Evolutionary conservation across 2,888 invertebrate species (phyloP), one percentile per base, ranked within the genome.

Genomic region (Tetragnatha montana): DNA sequence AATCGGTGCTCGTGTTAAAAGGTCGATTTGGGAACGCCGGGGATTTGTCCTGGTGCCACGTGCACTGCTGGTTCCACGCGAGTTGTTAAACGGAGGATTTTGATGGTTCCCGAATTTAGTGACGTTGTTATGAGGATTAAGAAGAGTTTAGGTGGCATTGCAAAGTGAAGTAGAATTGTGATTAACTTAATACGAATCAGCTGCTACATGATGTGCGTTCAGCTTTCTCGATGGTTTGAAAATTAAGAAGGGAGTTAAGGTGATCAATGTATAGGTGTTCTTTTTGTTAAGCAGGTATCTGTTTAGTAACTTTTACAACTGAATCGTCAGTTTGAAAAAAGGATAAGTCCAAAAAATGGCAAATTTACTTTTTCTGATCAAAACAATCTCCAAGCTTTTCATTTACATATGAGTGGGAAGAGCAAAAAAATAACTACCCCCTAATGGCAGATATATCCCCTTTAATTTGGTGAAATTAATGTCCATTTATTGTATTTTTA

Each of bases 1-100:
- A 81, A 81, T 81, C 70, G 81, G 70, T 35, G 70, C 70, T 70
- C 17, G 49, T 49, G n/a, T 75, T 75, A 75, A 75, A 75, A 75
- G 75, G 75, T 75, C 75, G 49, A 75, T 75, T 75, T n/a, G 49
- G 75, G 49, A 69, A 69, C 68, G 35, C 69, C 47, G 35, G 69
- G 69, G 69, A 68, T 80, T 60, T 60, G 60, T 60, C 60, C 12
- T 7, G 60, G 17, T 60, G 60, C 60, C 10, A 4, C 17, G 60
- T 12, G 17, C 17, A 17, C 60, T 60, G 12, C 17, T 17, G 60
- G 60, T 17, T 17, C 10, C 60, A 60, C 12, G 60, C 17, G 17
- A 60, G 8, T 60, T 60, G 60, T 60, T 60, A 60, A 12, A 10
- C 60, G 17, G 60, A 10, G 60, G 60, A 60, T 60, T 60, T 60